Base-by-base conservation (phyloP, 2,888 invertebrate species). In the Deilephila elpenor region DNA sequence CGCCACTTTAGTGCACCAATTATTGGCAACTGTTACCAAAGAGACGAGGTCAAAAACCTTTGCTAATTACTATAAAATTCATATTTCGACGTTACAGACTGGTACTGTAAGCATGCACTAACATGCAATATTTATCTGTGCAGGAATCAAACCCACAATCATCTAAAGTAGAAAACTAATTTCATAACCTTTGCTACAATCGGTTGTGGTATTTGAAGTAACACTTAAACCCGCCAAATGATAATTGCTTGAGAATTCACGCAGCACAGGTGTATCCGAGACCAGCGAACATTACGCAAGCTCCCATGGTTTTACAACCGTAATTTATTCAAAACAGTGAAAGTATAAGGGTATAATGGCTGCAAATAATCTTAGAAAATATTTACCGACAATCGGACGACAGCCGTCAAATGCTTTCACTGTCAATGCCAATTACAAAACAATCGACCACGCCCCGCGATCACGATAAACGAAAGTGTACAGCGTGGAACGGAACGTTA, bases 341-440 rank as follows among this genome's bases (percentile, higher is more conserved):
- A 88, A 86, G 87, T 84, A 81, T 75, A 80, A 81, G 80, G 80
- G 81, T 78, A 79, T 79, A 82, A 78, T 75, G 73, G 74, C 78
- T 77, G 73, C 75, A 76, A 78, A 83, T 82, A 84, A 83, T 81
- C 78, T 79, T 83, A 80, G 81, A 83, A 81, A 86, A 88, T 89
- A 89, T 88, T 88, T 87, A 88, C 88, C 82, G 83, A 86, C 82
- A 82, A 82, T 80, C 80, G 77, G 82, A 82, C 79, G 84, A 81
- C 83, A 80, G 78, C 79, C 78, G 83, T 83, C 82, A 82, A 84
- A 83, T 85, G 86, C 90, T 90, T 90, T 90, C 90, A 88, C 90
- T 90, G 89, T 89, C 90, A 89, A 86, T 89, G 86, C 82, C 88
- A 87, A 88, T 89, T 88, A 87, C 83, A 83, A 86, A 84, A 87